phyloP scores from a whole-genome alignment of 2,113 vertebrate genomes.

The Motacilla tschutschensis region DNA sequence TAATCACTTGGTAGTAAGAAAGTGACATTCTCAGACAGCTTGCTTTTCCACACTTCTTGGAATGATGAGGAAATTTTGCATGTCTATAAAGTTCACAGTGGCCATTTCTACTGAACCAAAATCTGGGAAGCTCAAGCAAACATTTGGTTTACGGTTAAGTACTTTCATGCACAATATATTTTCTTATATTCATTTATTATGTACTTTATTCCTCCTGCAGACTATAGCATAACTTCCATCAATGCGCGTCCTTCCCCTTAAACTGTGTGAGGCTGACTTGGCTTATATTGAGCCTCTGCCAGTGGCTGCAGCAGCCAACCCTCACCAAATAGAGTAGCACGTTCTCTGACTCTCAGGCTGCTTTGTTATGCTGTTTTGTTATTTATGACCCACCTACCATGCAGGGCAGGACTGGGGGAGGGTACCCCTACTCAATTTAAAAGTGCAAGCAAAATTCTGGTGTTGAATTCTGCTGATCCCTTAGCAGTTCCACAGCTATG shows the following conservation, averaged over 20 bases:
- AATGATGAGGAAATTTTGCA: not conserved
- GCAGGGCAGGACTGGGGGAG: fast-evolving
- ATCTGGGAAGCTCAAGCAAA: not conserved
- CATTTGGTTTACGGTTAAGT: not conserved
- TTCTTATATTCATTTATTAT: not conserved
- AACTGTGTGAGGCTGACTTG: not conserved
- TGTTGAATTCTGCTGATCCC: not conserved
- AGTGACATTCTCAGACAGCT: not conserved
- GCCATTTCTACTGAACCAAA: not conserved
- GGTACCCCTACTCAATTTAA: not conserved
- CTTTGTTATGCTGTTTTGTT: not conserved
- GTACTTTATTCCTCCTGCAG: not conserved
- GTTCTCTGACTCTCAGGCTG: not conserved
- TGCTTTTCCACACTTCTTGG: not conserved
- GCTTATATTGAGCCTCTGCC: not conserved
- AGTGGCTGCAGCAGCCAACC: not conserved
- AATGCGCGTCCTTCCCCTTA: not conserved
- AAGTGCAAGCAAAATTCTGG: not conserved
- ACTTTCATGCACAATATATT: not conserved
- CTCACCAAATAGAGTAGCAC: not conserved
- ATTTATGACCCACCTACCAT: not conserved
- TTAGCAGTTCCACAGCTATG: not conserved
- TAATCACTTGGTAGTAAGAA: not conserved
- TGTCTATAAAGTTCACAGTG: not conserved
- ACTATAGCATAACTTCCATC: not conserved